A percentile compares a stretch with the other conserved stretches of the same genome.
Evolutionary conservation across 2,888 invertebrate genomes (phyloP).

Genomic region (Drosophila hamatofila): DNA sequence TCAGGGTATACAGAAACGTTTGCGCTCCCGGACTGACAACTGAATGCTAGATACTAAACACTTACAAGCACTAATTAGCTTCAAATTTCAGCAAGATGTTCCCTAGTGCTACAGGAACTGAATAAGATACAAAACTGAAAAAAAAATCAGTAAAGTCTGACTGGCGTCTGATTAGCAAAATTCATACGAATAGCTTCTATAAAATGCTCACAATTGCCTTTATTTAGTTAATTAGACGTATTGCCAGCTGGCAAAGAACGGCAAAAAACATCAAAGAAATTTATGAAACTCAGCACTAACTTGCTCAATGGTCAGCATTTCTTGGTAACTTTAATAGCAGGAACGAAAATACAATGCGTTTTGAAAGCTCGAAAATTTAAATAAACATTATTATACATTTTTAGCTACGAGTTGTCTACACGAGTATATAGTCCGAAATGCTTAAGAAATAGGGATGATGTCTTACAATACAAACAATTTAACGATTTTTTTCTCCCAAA

Average conservation of each 20-base stretch:
- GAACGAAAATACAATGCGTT: neutral
- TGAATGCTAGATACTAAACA: conserved; percentile 19
- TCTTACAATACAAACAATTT: too few relatives aligned
- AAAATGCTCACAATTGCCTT: conserved; percentile 67
- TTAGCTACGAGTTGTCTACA: too few relatives aligned
- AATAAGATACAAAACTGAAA: conserved; percentile 44
- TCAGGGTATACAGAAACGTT: conserved; percentile 16
- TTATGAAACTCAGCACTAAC: conserved; percentile 26
- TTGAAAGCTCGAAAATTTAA: neutral
- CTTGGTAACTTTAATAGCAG: neutral
- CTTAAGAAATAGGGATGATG: too few relatives aligned
- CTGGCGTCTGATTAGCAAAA: conserved; percentile 45
- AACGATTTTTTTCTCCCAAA: too few relatives aligned
- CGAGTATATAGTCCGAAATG: too few relatives aligned
- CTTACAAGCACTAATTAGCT: conserved; percentile 46
- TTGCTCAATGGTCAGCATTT: conserved; percentile 31
- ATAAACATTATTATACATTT: too few relatives aligned
- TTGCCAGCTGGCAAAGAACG: conserved; percentile 38
- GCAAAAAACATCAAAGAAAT: conserved; percentile 52
- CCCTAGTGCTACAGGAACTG: conserved; percentile 40
- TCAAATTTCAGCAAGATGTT: conserved; percentile 66
- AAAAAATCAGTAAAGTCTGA: conserved; percentile 11
- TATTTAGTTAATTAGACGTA: conserved; percentile 64
- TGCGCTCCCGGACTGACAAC: conserved; percentile 1
- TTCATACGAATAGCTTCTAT: conserved; percentile 29